A percentile compares a stretch with the other conserved stretches of the same genome.
These are phyloP conservation scores for Clarias magur DNA, from an alignment of 2,113 vertebrate species.

Conservation along the genomic window DNA sequence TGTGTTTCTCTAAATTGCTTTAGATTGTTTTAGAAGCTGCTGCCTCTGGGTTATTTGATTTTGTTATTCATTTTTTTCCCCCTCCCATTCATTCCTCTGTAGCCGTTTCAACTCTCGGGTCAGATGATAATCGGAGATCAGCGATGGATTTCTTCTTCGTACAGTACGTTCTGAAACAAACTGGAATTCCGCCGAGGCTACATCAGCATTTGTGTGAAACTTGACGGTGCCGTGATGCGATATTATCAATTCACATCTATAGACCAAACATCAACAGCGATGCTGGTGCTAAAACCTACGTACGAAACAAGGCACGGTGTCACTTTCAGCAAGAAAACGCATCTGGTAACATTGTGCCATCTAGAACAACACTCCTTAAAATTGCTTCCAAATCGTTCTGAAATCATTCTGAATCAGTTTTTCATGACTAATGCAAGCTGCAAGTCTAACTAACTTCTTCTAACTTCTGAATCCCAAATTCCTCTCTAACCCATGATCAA, in stretches of 20 bases:
- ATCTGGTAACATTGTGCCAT: too few relatives aligned
- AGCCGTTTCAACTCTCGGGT: neutral
- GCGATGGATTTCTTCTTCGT: neutral
- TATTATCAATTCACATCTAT: neutral
- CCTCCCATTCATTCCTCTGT: neutral
- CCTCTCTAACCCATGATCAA: too few relatives aligned
- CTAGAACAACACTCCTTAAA: too few relatives aligned
- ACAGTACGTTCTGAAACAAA: neutral
- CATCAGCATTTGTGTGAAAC: neutral
- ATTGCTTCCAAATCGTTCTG: too few relatives aligned
- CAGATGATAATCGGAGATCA: neutral
- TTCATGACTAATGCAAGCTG: too few relatives aligned
- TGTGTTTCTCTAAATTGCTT: slow-evolving; percentile 44
- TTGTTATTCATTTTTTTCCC: neutral
- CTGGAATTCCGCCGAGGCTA: neutral
- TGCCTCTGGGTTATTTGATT: slow-evolving; percentile 15
- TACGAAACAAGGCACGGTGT: too few relatives aligned
- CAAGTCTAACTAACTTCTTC: too few relatives aligned
- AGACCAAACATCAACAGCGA: too few relatives aligned
- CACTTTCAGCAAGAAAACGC: too few relatives aligned
- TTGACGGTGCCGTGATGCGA: neutral
- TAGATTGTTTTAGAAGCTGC: slow-evolving; percentile 39
- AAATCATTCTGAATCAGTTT: too few relatives aligned
- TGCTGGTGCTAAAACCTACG: too few relatives aligned
- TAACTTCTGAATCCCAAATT: too few relatives aligned